Base-by-base conservation (phyloP, 2,888 invertebrate species). In the Plutella xylostella region DNA sequence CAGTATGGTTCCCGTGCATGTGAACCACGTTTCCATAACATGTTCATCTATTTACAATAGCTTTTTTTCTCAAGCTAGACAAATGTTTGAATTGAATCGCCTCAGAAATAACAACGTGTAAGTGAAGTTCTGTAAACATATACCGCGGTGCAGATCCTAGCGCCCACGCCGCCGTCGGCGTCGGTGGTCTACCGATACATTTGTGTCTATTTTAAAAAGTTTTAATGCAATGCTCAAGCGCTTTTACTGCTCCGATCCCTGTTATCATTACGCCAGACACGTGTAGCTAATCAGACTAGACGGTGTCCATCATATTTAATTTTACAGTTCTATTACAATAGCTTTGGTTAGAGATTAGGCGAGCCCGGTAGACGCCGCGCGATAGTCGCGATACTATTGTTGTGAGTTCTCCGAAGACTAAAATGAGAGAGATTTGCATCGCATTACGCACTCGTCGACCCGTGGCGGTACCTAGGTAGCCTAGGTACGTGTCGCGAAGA, bases 131-230 rank as follows among this genome's bases (percentile, higher is more conserved):
- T 19, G 37, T 37, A 37, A 37, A 37, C 37, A 37, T 37, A 44
- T n/a, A n/a, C n/a, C n/a, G n/a, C n/a, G n/a, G n/a, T n/a, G n/a
- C n/a, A n/a, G n/a, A n/a, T n/a, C n/a, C n/a, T n/a, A n/a, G 15
- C 41, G 39, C 56, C 60, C 53, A 58, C 57, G 57, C 58, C 14
- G n/a, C 37, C 33, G 33, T 33, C 57, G 22, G 39, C 51, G 43
- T 46, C 50, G 61, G 61, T 60, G 60, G 61, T 61, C 62, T 34
- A 21, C 42, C 19, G 55, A 57, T 58, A 58, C 62, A 58, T 58
- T 58, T 53, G 54, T 51, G 55, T 55, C 54, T 56, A 55, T 55
- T 54, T 55, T 49, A 51, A 58, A 55, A 54, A 49, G 46, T 54
- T 47, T n/a, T 49, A 47, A 48, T 48, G 31, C 48, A 45, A 48